Conservation (phyloP, 2,888 invertebrate species). For the Melieria omissa region DNA sequence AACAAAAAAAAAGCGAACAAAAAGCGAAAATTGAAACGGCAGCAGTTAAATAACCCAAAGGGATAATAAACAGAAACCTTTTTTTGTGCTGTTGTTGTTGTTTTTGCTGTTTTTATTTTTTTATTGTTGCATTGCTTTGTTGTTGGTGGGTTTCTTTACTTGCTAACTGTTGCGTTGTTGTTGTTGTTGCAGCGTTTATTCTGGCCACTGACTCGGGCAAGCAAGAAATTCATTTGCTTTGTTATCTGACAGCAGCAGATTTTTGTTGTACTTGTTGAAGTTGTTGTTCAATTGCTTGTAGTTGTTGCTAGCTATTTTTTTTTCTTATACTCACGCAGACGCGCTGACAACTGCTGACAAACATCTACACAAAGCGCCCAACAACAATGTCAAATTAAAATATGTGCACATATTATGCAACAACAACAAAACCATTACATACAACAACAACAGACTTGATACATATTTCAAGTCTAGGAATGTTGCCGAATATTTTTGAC, state of each 20-base stretch:
- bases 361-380: neutral
- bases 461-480: too few relatives aligned
- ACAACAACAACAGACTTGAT: too few relatives aligned
- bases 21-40: constrained; percentile 28
- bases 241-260: constrained; percentile 29
- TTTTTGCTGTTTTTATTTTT: neutral
- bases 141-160: too few relatives aligned
- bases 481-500: too few relatives aligned
- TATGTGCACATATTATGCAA: neutral
- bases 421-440: too few relatives aligned
- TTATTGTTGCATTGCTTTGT: too few relatives aligned
- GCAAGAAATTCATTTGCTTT: constrained; percentile 25
- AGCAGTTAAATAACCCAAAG: constrained; percentile 27
- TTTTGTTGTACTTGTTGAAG: neutral
- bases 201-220: neutral
- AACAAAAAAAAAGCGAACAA: neutral
- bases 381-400: neutral
- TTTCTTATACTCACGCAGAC: neutral
- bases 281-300: neutral
- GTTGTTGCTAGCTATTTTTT: neutral
- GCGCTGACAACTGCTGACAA: neutral
- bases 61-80: constrained; percentile 26
- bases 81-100: neutral
- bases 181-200: neutral
- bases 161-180: neutral